These are phyloP conservation scores for Gallinago paraguaiae DNA, from an alignment of 2,113 vertebrate genomes.

Conservation along the genomic window DNA sequence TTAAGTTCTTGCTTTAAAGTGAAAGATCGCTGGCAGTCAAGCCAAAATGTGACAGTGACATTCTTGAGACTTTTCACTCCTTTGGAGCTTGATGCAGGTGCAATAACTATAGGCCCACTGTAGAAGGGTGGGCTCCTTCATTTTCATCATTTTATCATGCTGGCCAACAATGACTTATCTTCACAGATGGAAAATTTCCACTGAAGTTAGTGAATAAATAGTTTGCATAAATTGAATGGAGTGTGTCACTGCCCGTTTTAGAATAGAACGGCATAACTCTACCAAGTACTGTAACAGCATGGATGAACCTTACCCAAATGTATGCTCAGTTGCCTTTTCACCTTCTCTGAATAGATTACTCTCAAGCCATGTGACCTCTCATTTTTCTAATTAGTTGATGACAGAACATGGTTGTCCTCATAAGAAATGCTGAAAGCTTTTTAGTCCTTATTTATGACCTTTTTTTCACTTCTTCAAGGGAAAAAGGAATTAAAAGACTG, in stretches of 20 bases:
- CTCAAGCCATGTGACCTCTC: neutral
- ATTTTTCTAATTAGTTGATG: neutral
- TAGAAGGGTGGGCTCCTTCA: neutral
- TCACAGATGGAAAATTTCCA: neutral
- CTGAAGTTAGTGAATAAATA: neutral
- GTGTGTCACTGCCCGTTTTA: neutral
- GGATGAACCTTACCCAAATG: neutral
- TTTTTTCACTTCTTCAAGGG: neutral
- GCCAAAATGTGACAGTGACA: neutral
- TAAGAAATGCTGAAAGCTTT: neutral
- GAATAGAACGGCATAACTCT: neutral
- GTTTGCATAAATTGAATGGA: neutral
- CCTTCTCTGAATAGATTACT: neutral
- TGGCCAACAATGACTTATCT: neutral
- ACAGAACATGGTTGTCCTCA: neutral
- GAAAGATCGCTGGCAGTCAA: neutral
- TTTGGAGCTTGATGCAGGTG: neutral
- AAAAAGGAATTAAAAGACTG: neutral
- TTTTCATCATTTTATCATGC: neutral
- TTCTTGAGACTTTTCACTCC: neutral
- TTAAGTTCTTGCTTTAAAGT: neutral
- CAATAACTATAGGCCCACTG: neutral
- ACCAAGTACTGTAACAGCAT: neutral
- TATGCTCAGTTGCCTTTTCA: neutral
- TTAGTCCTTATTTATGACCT: neutral